These are phyloP conservation scores for Melitaea cinxia DNA, from an alignment of 1,140 invertebrate species.

Conservation along the genomic window DNA sequence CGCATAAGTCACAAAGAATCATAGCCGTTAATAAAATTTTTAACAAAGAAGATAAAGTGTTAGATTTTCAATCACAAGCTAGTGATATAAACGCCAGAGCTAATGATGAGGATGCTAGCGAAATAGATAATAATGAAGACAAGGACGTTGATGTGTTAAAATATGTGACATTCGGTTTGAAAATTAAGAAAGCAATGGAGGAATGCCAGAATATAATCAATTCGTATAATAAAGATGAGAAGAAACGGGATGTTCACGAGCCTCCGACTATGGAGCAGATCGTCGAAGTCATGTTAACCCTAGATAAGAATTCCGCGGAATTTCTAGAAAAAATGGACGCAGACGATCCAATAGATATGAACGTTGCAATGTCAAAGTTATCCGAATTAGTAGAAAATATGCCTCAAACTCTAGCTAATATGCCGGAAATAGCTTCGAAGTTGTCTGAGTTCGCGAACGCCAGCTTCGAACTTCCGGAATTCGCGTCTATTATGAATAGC, in stretches of 20 bases:
- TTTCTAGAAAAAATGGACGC: slow-evolving; percentile 64
- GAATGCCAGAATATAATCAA: slow-evolving; percentile 76
- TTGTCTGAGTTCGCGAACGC: slow-evolving; percentile 68
- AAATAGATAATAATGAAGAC: slow-evolving; percentile 32
- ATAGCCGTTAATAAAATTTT: slow-evolving; percentile 63
- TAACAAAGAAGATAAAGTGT: slow-evolving; percentile 43
- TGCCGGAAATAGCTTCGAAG: slow-evolving; percentile 71
- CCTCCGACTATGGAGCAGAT: slow-evolving; percentile 68
- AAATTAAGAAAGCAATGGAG: slow-evolving; percentile 76
- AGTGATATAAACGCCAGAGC: slow-evolving; percentile 44
- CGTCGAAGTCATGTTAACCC: slow-evolving; percentile 69
- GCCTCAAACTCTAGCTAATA: slow-evolving; percentile 75
- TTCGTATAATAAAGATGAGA: slow-evolving; percentile 63
- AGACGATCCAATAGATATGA: slow-evolving; percentile 54
- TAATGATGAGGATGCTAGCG: slow-evolving; percentile 43
- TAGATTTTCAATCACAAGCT: slow-evolving; percentile 46
- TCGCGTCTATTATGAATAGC: slow-evolving; percentile 68
- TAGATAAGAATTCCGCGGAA: slow-evolving; percentile 67
- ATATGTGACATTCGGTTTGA: slow-evolving; percentile 66
- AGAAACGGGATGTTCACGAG: slow-evolving; percentile 42
- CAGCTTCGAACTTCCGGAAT: slow-evolving; percentile 68
- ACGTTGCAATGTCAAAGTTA: slow-evolving; percentile 58
- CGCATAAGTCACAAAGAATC: slow-evolving; percentile 57
- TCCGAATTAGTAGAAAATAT: slow-evolving; percentile 69
- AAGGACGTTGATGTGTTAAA: slow-evolving; percentile 62